phyloP scores from a whole-genome alignment of 1,140 invertebrate genomes.

The Diabrotica virgifera region DNA sequence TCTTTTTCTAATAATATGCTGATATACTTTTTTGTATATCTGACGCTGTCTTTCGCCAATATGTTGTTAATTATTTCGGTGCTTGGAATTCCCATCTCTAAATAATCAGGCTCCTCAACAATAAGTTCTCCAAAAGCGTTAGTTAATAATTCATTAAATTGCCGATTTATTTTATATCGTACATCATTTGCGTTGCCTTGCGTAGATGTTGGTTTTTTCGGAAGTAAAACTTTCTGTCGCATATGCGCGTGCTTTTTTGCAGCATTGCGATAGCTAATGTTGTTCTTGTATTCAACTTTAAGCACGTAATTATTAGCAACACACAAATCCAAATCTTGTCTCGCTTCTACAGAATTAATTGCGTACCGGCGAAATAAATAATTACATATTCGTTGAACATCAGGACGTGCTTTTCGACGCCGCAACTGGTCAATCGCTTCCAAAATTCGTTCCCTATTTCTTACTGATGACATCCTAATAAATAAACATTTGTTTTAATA shows the following conservation, averaged over 20 bases:
- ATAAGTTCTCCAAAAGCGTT: constrained; percentile 67
- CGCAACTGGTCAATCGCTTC: constrained; percentile 82
- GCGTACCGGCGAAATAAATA: constrained; percentile 72
- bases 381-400: constrained; percentile 77
- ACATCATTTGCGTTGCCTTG: constrained; percentile 16
- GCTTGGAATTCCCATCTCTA: constrained; percentile 66
- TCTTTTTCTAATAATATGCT: constrained; percentile 65
- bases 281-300: constrained; percentile 84
- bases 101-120: constrained; percentile 66
- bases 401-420: constrained; percentile 76
- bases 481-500: not conserved
- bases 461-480: constrained; percentile 50
- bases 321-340: constrained; percentile 69
- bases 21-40: constrained; percentile 63
- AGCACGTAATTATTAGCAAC: constrained; percentile 74
- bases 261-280: constrained; percentile 78
- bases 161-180: constrained; percentile 37
- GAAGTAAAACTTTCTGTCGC: constrained; percentile 48
- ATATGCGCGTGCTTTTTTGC: constrained; percentile 62
- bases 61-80: constrained; percentile 62
- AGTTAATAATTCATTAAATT: constrained; percentile 55
- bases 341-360: constrained; percentile 68
- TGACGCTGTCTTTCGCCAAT: constrained; percentile 58
- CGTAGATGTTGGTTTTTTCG: constrained; percentile 26
- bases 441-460: constrained; percentile 71